Conservation (phyloP, 2,888 invertebrate species). For the Eudasyphora cyanicolor region DNA sequence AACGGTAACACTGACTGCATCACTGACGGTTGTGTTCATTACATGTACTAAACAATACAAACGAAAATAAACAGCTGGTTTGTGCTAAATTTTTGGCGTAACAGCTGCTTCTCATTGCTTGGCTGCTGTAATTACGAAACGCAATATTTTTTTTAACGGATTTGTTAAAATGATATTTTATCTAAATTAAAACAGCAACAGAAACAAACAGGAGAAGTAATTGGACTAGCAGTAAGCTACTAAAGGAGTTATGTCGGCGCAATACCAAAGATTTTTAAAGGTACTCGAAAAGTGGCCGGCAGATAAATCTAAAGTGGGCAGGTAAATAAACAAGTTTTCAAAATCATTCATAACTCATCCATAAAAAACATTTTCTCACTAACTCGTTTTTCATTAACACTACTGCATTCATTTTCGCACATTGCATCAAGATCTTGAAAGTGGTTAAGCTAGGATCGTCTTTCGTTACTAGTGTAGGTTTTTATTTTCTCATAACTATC, state of each 20-base stretch:
- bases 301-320: conserved; percentile 86
- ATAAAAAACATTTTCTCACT: not conserved
- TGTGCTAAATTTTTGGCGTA: not conserved
- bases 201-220: too few relatives aligned
- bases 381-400: not conserved
- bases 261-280: conserved; percentile 87
- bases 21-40: too few relatives aligned
- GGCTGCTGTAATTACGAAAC: conserved; percentile 58
- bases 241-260: conserved; percentile 82
- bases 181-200: too few relatives aligned
- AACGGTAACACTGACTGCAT: too few relatives aligned
- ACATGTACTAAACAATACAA: too few relatives aligned
- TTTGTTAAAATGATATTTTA: not conserved
- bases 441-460: too few relatives aligned
- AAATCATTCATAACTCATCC: not conserved
- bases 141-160: conserved; percentile 10
- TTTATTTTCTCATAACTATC: not conserved
- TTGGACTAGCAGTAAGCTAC: not conserved
- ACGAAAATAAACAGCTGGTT: not conserved
- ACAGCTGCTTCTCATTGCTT: conserved; percentile 50
- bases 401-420: not conserved
- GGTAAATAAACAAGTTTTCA: too few relatives aligned
- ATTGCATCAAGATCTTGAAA: not conserved
- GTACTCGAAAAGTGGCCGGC: conserved; percentile 90
- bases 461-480: too few relatives aligned